Conservation (phyloP, 2,797 vertebrate genomes). For the Microctenopoma lineatum region DNA sequence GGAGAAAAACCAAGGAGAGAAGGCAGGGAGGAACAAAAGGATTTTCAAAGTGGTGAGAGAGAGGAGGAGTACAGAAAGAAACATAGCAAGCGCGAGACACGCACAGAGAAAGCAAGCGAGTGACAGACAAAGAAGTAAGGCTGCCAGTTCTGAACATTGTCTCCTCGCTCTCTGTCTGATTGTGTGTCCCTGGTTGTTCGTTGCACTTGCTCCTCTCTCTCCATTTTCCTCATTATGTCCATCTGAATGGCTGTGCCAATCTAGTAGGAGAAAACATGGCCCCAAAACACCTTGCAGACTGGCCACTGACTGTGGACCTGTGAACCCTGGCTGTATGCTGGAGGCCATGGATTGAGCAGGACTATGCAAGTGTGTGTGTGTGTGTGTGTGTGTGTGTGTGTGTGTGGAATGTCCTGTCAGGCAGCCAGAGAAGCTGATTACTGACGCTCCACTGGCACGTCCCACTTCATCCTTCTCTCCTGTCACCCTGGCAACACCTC, state of each 20-base stretch:
- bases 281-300: conserved; percentile 48
- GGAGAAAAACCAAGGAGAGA: conserved; percentile 49
- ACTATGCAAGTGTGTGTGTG: conserved; percentile 16
- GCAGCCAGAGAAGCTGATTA: conserved; percentile 70
- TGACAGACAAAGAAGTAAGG: conserved; percentile 43
- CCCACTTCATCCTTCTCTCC: conserved; percentile 68
- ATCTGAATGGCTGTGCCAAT: conserved; percentile 52
- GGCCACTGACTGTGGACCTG: conserved; percentile 42
- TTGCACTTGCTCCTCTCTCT: conserved; percentile 42
- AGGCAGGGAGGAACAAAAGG: conserved; percentile 66
- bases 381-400: conserved; percentile 25
- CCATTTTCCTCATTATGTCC: conserved; percentile 66
- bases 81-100: conserved; percentile 30
- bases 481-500: conserved; percentile 73
- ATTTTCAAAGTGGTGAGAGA: conserved; percentile 58
- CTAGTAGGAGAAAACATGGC: conserved; percentile 41
- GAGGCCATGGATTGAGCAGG: conserved; percentile 24
- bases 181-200: conserved; percentile 67
- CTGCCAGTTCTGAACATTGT: conserved; percentile 68
- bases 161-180: conserved; percentile 65
- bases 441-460: conserved; percentile 65
- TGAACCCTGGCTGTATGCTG: conserved; percentile 29
- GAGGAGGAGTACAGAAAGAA: conserved; percentile 60
- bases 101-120: conserved; percentile 13
- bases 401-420: conserved; percentile 51